Conservation (phyloP, 2,888 invertebrate genomes). For the Chouioia cunea region DNA sequence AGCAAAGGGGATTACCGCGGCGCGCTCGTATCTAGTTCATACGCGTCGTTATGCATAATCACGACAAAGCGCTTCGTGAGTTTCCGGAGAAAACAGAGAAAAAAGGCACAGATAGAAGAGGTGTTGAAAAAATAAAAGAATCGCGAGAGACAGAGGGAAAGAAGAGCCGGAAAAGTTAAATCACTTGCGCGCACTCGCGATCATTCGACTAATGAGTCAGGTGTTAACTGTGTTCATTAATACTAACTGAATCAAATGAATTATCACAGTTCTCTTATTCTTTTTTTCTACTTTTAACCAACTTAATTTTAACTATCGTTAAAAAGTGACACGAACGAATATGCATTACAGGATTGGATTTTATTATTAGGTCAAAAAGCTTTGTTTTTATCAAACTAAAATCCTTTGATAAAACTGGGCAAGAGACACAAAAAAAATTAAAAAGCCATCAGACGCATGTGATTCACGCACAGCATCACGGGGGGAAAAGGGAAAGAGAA, state of each 20-base stretch:
- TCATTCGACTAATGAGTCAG: slow-evolving; percentile 4
- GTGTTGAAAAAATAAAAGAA: background rate
- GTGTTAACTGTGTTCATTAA: slow-evolving; percentile 23
- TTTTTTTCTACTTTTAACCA: too few relatives aligned
- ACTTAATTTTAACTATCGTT: too few relatives aligned
- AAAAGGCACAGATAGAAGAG: background rate
- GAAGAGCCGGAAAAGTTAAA: slow-evolving; percentile 29
- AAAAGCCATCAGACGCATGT: slow-evolving; percentile 7
- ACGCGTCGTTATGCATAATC: slow-evolving; percentile 48
- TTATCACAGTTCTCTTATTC: background rate
- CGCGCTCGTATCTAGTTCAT: slow-evolving; percentile 33
- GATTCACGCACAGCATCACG: background rate
- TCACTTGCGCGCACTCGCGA: slow-evolving; percentile 26
- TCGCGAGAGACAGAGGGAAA: background rate
- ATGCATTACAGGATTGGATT: too few relatives aligned
- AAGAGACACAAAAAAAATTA: background rate
- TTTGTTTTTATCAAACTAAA: background rate
- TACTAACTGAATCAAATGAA: slow-evolving; percentile 31
- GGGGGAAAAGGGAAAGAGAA: slow-evolving; percentile 4
- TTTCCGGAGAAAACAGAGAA: slow-evolving; percentile 18
- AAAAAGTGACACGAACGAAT: too few relatives aligned
- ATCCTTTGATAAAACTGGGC: too few relatives aligned
- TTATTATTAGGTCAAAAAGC: background rate
- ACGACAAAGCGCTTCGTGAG: slow-evolving; percentile 43
- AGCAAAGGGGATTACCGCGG: slow-evolving; percentile 25